Percentiles rank a stretch among this genome's conserved stretches.
Conservation (phyloP, 2,797 vertebrate genomes). For the Gymnocypris eckloni region DNA sequence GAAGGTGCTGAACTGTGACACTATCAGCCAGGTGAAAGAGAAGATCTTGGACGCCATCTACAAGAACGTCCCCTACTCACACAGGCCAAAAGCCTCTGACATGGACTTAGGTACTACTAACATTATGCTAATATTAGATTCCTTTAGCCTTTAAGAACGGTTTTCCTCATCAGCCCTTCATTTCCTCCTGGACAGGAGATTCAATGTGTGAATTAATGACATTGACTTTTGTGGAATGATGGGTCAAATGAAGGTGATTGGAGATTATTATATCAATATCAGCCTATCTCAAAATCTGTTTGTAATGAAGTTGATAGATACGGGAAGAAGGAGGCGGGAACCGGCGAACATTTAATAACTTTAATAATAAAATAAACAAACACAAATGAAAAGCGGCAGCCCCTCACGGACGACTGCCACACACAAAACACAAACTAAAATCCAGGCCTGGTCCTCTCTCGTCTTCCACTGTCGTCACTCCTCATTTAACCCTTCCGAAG, state of each 20-base stretch:
- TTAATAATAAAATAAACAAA: too few relatives aligned
- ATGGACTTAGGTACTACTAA: constrained; percentile 91
- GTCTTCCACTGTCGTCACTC: too few relatives aligned
- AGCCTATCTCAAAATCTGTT: not conserved
- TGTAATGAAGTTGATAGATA: too few relatives aligned
- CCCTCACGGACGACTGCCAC: too few relatives aligned
- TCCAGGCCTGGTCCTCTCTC: too few relatives aligned
- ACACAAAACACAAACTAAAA: too few relatives aligned
- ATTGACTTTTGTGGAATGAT: constrained; percentile 1
- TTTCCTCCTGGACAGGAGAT: not conserved
- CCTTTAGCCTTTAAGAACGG: not conserved
- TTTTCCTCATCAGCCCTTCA: not conserved
- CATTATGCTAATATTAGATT: constrained; percentile 1
- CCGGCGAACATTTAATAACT: too few relatives aligned
- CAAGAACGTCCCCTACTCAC: constrained; percentile 96
- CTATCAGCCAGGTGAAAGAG: constrained; percentile 97
- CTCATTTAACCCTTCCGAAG: too few relatives aligned
- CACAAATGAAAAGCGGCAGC: too few relatives aligned
- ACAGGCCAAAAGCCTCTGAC: constrained; percentile 93
- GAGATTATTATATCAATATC: not conserved
- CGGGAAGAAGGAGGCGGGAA: too few relatives aligned
- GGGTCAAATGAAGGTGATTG: not conserved
- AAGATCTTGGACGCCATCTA: constrained; percentile 98
- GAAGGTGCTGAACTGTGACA: constrained; percentile 96
- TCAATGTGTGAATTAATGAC: not conserved